Evolutionary conservation across 1,140 invertebrate species (phyloP).

Genomic region (Lamellibrachia luymesi): DNA sequence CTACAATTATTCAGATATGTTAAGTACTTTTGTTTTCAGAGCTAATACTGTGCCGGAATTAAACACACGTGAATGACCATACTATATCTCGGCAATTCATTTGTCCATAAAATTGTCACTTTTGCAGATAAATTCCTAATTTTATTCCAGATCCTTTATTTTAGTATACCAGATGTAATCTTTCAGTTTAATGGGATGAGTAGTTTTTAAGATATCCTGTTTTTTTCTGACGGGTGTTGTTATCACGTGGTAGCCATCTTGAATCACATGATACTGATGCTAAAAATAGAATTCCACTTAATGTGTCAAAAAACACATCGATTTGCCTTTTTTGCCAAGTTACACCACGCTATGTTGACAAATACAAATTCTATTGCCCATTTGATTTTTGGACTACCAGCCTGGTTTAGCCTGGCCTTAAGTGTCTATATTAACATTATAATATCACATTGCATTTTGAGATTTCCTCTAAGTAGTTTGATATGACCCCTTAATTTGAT

Average conservation of each 20-base stretch:
- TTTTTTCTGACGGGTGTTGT: background rate
- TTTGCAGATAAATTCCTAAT: conserved; percentile 2
- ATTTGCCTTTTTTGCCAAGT: background rate
- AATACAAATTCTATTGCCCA: background rate
- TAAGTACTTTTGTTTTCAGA: conserved; percentile 9
- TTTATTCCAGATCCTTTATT: conserved; percentile 12
- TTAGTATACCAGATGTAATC: background rate
- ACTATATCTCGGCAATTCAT: conserved; percentile 6
- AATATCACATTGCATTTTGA: too few species aligned
- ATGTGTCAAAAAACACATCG: background rate
- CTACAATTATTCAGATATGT: background rate
- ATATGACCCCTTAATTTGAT: too few species aligned
- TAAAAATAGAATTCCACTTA: conserved; percentile 14
- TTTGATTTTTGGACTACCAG: background rate
- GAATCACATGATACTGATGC: conserved; percentile 17
- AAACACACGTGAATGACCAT: background rate
- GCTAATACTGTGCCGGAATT: conserved; percentile 1
- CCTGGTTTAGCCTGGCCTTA: background rate
- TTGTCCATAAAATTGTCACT: conserved; percentile 15
- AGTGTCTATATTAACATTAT: too few species aligned
- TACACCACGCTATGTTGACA: background rate
- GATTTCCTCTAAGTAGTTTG: too few species aligned
- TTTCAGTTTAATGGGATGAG: conserved; percentile 4
- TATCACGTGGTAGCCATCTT: conserved; percentile 6
- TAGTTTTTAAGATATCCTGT: conserved; percentile 13